Conservation (phyloP, 2,888 invertebrate species). For the Phanerotoma sp. region DNA sequence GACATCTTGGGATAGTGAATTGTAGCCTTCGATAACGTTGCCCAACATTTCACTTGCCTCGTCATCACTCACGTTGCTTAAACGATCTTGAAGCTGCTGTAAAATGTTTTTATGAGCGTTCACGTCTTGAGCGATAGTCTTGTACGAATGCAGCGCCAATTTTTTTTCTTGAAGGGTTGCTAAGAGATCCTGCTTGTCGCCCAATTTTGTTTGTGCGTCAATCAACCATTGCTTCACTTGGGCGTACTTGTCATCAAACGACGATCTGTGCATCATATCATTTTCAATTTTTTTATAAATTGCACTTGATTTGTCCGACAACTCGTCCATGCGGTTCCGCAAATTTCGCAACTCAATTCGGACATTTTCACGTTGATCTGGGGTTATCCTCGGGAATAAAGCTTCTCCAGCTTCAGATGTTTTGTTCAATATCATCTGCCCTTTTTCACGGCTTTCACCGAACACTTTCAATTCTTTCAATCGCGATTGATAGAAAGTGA, state of each 20-base stretch:
- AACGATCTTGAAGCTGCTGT: constrained; percentile 80
- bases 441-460: constrained; percentile 74
- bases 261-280: constrained; percentile 84
- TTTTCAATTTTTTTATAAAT: constrained; percentile 87
- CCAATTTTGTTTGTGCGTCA: constrained; percentile 75
- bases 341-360: constrained; percentile 78
- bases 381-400: constrained; percentile 81
- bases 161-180: constrained; percentile 88
- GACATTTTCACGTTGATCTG: constrained; percentile 83
- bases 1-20: constrained; percentile 67
- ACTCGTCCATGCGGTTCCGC: constrained; percentile 79
- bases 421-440: constrained; percentile 74
- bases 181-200: constrained; percentile 70
- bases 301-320: constrained; percentile 81
- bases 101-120: constrained; percentile 82
- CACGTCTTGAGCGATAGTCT: constrained; percentile 81
- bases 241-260: constrained; percentile 88
- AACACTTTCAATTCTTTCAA: constrained; percentile 75
- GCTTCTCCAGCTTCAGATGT: constrained; percentile 87
- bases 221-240: constrained; percentile 85
- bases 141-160: constrained; percentile 77
- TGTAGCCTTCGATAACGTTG: constrained; percentile 73
- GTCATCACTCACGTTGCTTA: constrained; percentile 75
- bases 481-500: constrained; percentile 66
- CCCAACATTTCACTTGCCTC: constrained; percentile 75